phyloP scores from a whole-genome alignment of 2,113 vertebrate species.

The Bucco capensis region DNA sequence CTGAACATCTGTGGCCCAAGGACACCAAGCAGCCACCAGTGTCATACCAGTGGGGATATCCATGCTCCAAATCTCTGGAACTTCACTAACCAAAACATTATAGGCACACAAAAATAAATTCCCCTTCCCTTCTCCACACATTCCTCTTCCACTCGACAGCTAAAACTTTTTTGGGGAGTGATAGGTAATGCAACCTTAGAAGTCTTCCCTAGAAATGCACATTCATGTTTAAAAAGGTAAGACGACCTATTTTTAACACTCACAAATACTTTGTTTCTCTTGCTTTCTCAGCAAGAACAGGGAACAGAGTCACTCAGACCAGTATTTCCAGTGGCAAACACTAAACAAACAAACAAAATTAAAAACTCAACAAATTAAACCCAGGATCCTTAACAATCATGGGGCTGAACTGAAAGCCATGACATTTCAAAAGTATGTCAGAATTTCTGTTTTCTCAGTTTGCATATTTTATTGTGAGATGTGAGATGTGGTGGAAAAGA shows the following conservation, averaged over 20 bases:
- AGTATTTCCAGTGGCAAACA: neutral
- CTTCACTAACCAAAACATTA: neutral
- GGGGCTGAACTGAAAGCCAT: neutral
- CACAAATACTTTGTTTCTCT: neutral
- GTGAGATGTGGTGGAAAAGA: neutral
- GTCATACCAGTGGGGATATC: neutral
- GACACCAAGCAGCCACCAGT: neutral
- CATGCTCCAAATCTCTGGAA: neutral
- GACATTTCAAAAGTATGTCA: neutral
- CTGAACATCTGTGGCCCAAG: constrained; percentile 70
- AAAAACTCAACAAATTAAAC: neutral
- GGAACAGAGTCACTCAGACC: neutral
- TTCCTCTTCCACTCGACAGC: neutral
- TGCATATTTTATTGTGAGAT: neutral
- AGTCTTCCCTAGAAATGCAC: neutral
- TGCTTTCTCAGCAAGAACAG: neutral
- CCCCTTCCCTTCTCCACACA: neutral
- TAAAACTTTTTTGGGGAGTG: neutral
- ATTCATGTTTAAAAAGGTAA: neutral
- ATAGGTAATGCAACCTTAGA: neutral
- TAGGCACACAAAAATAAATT: neutral
- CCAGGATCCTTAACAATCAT: neutral
- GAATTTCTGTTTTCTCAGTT: neutral
- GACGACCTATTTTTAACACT: neutral
- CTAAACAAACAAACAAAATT: neutral